Base-by-base conservation (phyloP, 92 coral and sea anemone species). In the Pocillopora grandis region DNA sequence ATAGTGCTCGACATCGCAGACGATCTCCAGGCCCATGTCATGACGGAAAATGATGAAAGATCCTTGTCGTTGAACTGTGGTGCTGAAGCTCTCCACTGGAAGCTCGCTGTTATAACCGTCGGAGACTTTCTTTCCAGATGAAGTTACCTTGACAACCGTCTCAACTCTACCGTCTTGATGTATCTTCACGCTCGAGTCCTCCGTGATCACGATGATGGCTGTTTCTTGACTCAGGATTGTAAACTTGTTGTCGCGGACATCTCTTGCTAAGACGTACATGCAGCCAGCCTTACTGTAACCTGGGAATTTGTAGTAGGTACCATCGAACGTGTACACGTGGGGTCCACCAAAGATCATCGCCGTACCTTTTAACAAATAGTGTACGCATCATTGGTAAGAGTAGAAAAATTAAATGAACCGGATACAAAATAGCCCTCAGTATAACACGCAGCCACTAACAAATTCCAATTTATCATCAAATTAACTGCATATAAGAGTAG, bases 341-440 rank as follows among this genome's bases (percentile, higher is more conserved):
- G 97, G 92, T 16, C 90, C 86, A 67, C 99, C 99, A 64, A 97
- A 97, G 89, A 97, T 97, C 95, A 97, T 95, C 16, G 97, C 98
- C 19, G 96, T 92, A 76, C 99, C 99, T 97, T 72, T 48, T 20
- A 1, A 58, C 5, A 58, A 23, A 58, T 0, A 52, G 33, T 5
- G 18, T 48, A 7, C 15, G 5, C 8, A 42, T 42, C 52, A 42
- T 42, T 42, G 52, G 7, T 42, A 42, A 42, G 52, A 42, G 52
- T 42, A 42, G 8, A 42, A 42, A 42, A 42, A 42, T 27, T 27
- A 42, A 7, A 42, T 42, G 52, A 42, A 42, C 4, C 4, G 62
- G 62, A 16, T 59, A 59, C 62, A 59, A 59, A 16, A 59, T 16
- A 2, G 3, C 12, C 18, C 13, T 16, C 14, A 16, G 18, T 59